Conservation (phyloP, 1,140 invertebrate species). For the Temnothorax nylanderi region DNA sequence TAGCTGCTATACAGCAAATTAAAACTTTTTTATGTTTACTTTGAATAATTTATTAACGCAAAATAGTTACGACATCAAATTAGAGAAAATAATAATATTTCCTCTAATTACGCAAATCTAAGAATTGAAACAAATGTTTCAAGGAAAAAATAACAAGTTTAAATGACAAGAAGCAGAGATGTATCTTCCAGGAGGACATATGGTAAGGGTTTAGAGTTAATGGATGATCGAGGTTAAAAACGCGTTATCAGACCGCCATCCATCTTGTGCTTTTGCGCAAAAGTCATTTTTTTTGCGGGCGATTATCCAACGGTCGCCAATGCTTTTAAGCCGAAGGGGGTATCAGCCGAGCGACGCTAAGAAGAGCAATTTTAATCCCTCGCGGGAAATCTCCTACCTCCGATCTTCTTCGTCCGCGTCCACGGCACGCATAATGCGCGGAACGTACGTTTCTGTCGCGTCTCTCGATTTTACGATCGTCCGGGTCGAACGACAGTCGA, state of each 20-base stretch:
- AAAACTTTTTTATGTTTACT: not conserved
- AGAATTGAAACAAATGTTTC: not conserved
- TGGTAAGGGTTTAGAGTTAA: not conserved
- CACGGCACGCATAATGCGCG: not conserved
- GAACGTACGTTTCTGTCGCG: slow-evolving; percentile 41
- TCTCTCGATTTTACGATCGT: slow-evolving; percentile 67
- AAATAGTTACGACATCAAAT: not conserved
- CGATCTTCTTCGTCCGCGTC: slow-evolving; percentile 3
- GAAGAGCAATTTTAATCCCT: slow-evolving; percentile 35
- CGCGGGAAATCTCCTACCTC: not conserved
- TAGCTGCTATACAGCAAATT: not conserved
- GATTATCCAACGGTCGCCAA: slow-evolving; percentile 30
- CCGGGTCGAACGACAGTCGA: slow-evolving; percentile 15
- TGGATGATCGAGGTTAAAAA: slow-evolving; percentile 44
- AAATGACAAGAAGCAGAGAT: not conserved
- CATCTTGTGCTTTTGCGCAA: slow-evolving; percentile 10
- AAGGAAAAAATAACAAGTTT: not conserved
- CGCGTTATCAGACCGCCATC: not conserved
- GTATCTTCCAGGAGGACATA: not conserved
- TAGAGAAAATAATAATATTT: not conserved
- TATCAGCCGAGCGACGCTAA: slow-evolving; percentile 26
- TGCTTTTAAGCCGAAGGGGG: slow-evolving; percentile 35
- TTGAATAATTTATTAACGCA: not conserved
- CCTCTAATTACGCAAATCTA: not conserved
- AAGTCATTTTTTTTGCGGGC: not conserved